Base-by-base conservation (phyloP, 2,888 invertebrate species). In the Cancer borealis region DNA sequence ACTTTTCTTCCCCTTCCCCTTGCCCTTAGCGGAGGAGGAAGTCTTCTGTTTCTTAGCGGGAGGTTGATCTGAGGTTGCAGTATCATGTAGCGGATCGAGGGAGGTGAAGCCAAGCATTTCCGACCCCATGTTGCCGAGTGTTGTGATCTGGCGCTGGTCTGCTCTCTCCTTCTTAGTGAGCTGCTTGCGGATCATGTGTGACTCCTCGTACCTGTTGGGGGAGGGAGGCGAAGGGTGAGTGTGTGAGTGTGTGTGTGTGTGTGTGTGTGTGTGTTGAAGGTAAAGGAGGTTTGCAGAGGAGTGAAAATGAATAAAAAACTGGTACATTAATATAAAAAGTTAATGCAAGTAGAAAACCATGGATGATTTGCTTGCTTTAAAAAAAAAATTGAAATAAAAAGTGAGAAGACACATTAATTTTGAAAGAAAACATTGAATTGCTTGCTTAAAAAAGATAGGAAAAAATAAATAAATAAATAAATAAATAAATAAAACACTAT, bases 61-160 rank as follows among this genome's bases (percentile, higher is more conserved):
- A 14, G n/a, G n/a, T 30, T 54, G 73, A 3, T n/a, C 89, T 39
- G 60, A 26, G 10, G 93, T 73, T 21, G 39, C 21, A 54, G 73
- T 60, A 14, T n/a, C 87, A 3, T 91, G 84, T 6, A 93, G 87
- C 0, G 93, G 89, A n/a, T 93, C 84, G 14, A 93, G 90, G 60
- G 49, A 89, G 91, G 47, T 93, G 91, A 93, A 93, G 39, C 89
- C 88, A 0, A 93, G 90, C 17, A 93, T 79, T 54, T 93, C 93
- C 3, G 91, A 91, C 0, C 93, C 90, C 91, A 93, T 90, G 8
- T 84, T 93, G 88, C 93, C 93, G 10, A 90, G 21, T 3, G 93
- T 93, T 54, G 93, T 90, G 39, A 93, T 26, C 60, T 91, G 49
- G 6, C 45, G 30, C 91, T 90, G 90, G 54, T 54, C 54, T 17